Evolutionary conservation across 1,140 invertebrate genomes (phyloP), one percentile per base, ranked within the genome.

Genomic region (Drosophila grimshawi): DNA sequence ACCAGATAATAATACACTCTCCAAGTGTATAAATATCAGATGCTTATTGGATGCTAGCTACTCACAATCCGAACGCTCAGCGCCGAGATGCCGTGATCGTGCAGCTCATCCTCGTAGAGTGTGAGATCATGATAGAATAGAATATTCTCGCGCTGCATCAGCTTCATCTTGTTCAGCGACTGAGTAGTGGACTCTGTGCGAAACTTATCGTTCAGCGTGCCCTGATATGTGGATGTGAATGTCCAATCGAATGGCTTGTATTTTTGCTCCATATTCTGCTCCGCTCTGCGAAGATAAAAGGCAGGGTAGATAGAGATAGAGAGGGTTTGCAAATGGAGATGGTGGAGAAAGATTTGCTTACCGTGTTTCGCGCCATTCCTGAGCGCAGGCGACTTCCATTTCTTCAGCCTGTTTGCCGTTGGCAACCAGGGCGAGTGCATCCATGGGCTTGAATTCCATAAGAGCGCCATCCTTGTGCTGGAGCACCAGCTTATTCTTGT

Each of bases 161-260:
- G 93, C 90, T 97, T 96, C 77, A 99, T 97, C 74, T 98, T 94
- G 93, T 99, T 95, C 48, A 99, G 97, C 76, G 94, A 93, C 91
- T 98, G 96, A 27, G 95, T 93, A 5, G 97, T 97, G 68, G 93
- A 78, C 71, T 94, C 93, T 33, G 94, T 60, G 48, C 93, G 81
- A 80, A 96, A 94, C 62, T 94, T 93, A 4, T 95, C 95, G 80
- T 94, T 93, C 30, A 97, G 85, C 27, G 97, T 97, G 43, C 98
- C 98, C 92, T 95, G 96, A 91, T 99, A 99, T 90, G 96, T 94
- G 35, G 97, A 98, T n/a, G 97, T 97, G 86, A 97, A 99, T 5
- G 98, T 99, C 99, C 99, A 99, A 93, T 99, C 98, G 93, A 98
- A 99, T 10, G 97, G 96, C 81, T 97, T 96, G 11, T 97, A 93